Percentiles rank a stretch among this genome's conserved stretches.
Evolutionary conservation across 1,140 invertebrate species (phyloP).

Genomic region (Archegozetes longisetosus): DNA sequence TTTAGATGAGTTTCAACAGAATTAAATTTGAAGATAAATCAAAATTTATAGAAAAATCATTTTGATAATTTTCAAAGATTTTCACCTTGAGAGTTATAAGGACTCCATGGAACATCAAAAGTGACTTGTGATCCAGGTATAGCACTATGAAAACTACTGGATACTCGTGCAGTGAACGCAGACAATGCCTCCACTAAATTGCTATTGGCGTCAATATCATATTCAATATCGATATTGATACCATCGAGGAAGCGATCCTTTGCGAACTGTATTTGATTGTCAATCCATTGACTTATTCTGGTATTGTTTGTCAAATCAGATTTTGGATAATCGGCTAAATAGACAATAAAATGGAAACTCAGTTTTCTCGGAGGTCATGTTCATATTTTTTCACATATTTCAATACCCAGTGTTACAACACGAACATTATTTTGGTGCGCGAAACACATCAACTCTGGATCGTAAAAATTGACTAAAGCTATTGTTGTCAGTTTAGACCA

Average conservation of each 20-base stretch:
- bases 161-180: conserved; percentile 25
- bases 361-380: not conserved
- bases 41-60: not conserved
- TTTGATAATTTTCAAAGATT: not conserved
- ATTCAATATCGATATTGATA: conserved; percentile 33
- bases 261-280: conserved; percentile 23
- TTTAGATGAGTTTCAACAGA: too few relatives aligned
- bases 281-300: conserved; percentile 25
- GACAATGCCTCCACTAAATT: conserved; percentile 25
- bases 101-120: conserved; percentile 33
- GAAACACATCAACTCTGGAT: conserved; percentile 26
- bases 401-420: conserved; percentile 21
- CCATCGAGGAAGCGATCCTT: conserved; percentile 30
- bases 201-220: conserved; percentile 24
- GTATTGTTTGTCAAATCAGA: conserved; percentile 23
- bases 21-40: too few relatives aligned
- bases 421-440: conserved; percentile 28
- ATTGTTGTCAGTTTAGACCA: conserved; percentile 31
- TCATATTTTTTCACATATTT: not conserved
- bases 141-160: conserved; percentile 22
- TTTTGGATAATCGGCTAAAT: conserved; percentile 20
- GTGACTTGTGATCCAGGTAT: conserved; percentile 27
- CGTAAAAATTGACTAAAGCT: conserved; percentile 27
- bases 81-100: conserved; percentile 15
- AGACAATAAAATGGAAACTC: not conserved